Base-by-base conservation (phyloP, 2,113 vertebrate species). In the Chlamydotis undulata region DNA sequence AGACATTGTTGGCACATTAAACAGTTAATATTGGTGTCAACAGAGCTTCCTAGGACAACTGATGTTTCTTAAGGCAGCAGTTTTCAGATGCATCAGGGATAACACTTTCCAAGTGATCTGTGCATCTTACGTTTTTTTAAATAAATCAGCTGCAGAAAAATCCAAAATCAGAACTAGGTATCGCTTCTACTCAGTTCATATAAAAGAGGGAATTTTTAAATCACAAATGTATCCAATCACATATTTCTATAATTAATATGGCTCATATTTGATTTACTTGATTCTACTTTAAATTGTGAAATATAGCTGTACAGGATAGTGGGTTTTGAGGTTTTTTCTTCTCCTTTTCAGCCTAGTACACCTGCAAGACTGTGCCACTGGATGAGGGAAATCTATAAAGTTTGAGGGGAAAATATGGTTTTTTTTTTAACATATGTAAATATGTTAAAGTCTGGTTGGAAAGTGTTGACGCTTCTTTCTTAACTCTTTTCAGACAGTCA, bases 401-500 rank as follows among this genome's bases (percentile, higher is more conserved):
- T 93, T 73, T 45, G 21, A 80, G 24, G 14, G 37, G 29, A 7
- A 7, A 13, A 57, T 73, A 55, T 11, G 15, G 15, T 2, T 69
- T 85, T 90, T 69, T 85, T 90, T 16, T 90, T 43, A 73, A 5
- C 1, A 0, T 86, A 49, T 9, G 12, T 83, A n/a, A 55, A 52
- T 55, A 28, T 14, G 7, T 12, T 41, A 9, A 57, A 74, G 12
- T 25, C 21, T 55, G 21, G 5, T 74, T 75, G 13, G 5, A 69
- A 94, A 68, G 61, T 17, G 6, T 23, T 96, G 79, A 87, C 39
- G 1, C n/a, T 88, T 90, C 45, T 69, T 29, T 90, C 50, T 91
- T 85, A 28, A 28, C 14, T 77, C 60, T 86, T 95, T 97, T 65
- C 89, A 99, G 99, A 2, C 75, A 3, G 78, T 78, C 3, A 19